Evolutionary conservation across 2,888 invertebrate genomes (phyloP).

Genomic region (Drosophila nigricruria): DNA sequence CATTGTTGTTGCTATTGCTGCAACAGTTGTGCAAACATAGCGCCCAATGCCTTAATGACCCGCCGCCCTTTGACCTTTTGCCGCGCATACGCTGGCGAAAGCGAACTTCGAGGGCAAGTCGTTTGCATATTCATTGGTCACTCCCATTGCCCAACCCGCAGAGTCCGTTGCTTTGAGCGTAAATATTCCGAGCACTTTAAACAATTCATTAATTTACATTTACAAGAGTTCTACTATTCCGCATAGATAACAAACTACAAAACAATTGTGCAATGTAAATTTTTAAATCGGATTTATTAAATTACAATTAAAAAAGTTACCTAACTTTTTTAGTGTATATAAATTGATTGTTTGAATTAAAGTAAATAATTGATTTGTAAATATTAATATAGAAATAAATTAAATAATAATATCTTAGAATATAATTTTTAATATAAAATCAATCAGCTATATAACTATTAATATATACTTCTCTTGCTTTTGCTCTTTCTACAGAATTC

Average conservation of each 20-base stretch:
- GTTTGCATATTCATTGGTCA: constrained; percentile 77
- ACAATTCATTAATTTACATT: constrained; percentile 76
- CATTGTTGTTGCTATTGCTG: constrained; percentile 37
- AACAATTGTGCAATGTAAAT: constrained; percentile 20
- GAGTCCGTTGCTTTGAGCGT: constrained; percentile 52
- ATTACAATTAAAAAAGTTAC: background rate
- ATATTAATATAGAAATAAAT: background rate
- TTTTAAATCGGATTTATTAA: background rate
- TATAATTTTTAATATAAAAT: too few species aligned
- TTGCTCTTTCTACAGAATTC: background rate
- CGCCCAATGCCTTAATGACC: constrained; percentile 64
- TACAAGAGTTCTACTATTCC: constrained; percentile 37
- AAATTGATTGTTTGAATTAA: too few species aligned
- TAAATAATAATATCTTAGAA: background rate
- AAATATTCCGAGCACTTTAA: constrained; percentile 73
- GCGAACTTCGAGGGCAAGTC: constrained; percentile 51
- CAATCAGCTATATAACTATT: too few species aligned
- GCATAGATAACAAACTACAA: constrained; percentile 20
- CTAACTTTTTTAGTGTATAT: background rate
- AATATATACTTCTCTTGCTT: background rate
- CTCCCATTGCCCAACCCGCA: constrained; percentile 5
- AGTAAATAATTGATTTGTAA: background rate
- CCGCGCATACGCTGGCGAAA: constrained; percentile 38
- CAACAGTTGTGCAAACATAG: constrained; percentile 45
- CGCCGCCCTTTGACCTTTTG: constrained; percentile 61